Base-by-base conservation (phyloP, 1,140 invertebrate species). In the Drosophila pseudoobscura region DNA sequence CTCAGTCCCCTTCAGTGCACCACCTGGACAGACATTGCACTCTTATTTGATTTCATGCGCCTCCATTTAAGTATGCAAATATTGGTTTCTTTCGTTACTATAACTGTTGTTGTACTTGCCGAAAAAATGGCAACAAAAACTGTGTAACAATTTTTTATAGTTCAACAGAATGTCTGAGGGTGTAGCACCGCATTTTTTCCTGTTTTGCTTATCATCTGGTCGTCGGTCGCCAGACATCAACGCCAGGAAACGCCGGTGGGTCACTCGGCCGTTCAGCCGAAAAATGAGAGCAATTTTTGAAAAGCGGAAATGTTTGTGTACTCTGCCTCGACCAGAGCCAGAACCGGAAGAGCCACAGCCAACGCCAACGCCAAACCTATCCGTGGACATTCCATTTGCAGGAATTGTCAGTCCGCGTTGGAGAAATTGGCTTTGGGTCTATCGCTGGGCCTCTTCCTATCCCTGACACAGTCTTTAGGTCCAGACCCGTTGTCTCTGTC, bases 281-380 rank as follows among this genome's bases (percentile, higher is more conserved):
- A 62, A 80, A 75, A 78, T 80, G 63, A 71, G 45, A 84, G 73
- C 82, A 87, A 87, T 84, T 87, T 80, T 87, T 87, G 77, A 87
- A 74, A 80, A 80, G 60, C 82, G 80, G 82, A 84, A 87, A 80
- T 79, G 82, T 65, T 87, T 87, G 75, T 76, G 61, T 69, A 75
- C 17, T 17, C 17, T 17, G 17, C 17, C 71, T 66, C 50, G 61
- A 62, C 62, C 72, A 63, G 57, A 75, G 65, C 17, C 17, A 17
- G 17, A 17, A 17, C 58, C 63, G 76, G 77, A 85, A 85, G 55
- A 24, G 61, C 17, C 17, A 17, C 17, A 17, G 17, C 52, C 47
- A 66, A 22, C 31, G 29, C 53, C 55, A 51, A 26, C 5, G 29
- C 61, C 62, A 52, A 63, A 64, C 71, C 20, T 53, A 17, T 17